Evolutionary conservation across 2,888 invertebrate species (phyloP).

Genomic region (Exephanes ischioxanthus): DNA sequence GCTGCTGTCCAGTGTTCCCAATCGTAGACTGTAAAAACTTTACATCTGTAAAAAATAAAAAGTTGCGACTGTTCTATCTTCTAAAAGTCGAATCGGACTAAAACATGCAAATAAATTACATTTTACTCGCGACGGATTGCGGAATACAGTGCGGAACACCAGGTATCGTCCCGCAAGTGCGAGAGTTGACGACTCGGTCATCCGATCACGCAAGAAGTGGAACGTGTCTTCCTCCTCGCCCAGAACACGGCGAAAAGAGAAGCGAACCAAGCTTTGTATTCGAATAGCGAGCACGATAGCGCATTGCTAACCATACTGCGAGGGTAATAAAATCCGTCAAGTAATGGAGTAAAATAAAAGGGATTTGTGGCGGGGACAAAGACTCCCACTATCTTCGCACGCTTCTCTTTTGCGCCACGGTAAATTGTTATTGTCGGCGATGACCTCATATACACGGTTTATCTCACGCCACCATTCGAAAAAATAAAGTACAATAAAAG

Average conservation of each 20-base stretch:
- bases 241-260: not conserved
- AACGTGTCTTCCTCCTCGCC: not conserved
- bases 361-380: conserved; percentile 30
- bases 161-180: not conserved
- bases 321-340: conserved; percentile 27
- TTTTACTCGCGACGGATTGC: not conserved
- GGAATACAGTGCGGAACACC: not conserved
- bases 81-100: not conserved
- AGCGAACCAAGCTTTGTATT: conserved; percentile 46
- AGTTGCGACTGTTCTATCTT: not conserved
- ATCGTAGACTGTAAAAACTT: not conserved
- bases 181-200: not conserved
- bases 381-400: conserved; percentile 1
- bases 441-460: conserved; percentile 25
- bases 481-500: conserved; percentile 6
- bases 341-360: conserved; percentile 52
- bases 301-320: conserved; percentile 29
- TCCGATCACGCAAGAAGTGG: not conserved
- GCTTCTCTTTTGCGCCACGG: not conserved
- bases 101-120: not conserved
- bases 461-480: conserved; percentile 28
- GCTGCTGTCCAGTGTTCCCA: not conserved
- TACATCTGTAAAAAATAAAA: not conserved
- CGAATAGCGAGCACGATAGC: conserved; percentile 5
- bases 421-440: conserved; percentile 47